These are phyloP conservation scores for Oryzias dopingdopingensis DNA, from an alignment of 2,797 vertebrate genomes.

Conservation along the genomic window DNA sequence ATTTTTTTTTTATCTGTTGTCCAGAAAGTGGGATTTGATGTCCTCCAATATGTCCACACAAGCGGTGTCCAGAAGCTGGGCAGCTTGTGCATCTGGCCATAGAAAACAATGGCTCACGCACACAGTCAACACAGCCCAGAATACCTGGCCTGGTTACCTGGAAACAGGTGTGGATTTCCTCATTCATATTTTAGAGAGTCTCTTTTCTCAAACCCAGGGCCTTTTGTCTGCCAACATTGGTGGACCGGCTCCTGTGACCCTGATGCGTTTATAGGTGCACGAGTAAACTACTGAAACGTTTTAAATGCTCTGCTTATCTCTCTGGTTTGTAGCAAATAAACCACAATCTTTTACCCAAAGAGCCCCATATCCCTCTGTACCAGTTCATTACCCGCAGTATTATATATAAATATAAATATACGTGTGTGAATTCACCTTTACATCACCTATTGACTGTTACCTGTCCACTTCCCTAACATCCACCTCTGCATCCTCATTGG, in stretches of 20 bases:
- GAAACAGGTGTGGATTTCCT: slow-evolving; percentile 83
- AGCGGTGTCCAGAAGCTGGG: slow-evolving; percentile 44
- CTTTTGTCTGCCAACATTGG: slow-evolving; percentile 67
- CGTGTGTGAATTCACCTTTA: slow-evolving; percentile 7
- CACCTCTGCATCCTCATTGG: slow-evolving; percentile 37
- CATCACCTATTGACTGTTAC: slow-evolving; percentile 10
- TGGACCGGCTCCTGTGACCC: slow-evolving; percentile 56
- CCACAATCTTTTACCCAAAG: rapidly evolving
- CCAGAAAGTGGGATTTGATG: too few relatives aligned
- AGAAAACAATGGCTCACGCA: slow-evolving; percentile 30
- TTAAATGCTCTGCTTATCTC: not conserved
- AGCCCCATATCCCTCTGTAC: not conserved
- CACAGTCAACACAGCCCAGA: slow-evolving; percentile 61
- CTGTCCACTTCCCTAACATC: slow-evolving; percentile 24
- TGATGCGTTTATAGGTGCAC: slow-evolving; percentile 7
- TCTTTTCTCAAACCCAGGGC: slow-evolving; percentile 66
- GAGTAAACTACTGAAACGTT: not conserved
- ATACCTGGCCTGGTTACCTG: slow-evolving; percentile 80
- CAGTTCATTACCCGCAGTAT: not conserved
- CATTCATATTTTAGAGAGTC: slow-evolving; percentile 79
- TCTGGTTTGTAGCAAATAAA: not conserved
- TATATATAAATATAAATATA: slow-evolving; percentile 2
- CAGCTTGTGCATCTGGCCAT: slow-evolving; percentile 30
- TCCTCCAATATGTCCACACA: slow-evolving; percentile 44
- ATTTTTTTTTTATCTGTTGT: not conserved